These are phyloP conservation scores for Opisthocomus hoazin DNA, from an alignment of 2,113 vertebrate species.

Conservation along the genomic window DNA sequence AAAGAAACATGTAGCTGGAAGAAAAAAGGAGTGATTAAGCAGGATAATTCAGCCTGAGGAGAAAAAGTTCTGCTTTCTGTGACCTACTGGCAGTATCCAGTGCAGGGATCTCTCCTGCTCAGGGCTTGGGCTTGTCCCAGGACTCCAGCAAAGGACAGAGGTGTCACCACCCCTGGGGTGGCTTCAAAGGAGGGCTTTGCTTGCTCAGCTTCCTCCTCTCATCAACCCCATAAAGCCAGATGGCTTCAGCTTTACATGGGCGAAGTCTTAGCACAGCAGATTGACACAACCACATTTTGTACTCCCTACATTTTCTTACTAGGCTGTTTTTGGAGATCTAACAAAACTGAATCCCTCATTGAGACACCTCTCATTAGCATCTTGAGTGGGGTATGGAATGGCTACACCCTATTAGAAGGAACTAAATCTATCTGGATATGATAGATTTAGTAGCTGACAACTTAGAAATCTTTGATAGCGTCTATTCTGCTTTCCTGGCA, in stretches of 20 bases:
- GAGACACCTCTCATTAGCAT: neutral
- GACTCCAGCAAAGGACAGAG: neutral
- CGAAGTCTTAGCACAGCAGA: neutral
- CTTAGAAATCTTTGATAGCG: neutral
- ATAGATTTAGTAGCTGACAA: neutral
- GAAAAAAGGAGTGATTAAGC: neutral
- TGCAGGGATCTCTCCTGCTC: neutral
- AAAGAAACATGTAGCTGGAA: neutral
- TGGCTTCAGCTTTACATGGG: neutral
- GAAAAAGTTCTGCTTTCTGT: neutral
- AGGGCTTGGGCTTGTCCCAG: neutral
- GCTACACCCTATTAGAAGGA: neutral
- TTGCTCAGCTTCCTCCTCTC: neutral
- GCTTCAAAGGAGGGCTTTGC: neutral
- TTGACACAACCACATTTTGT: neutral
- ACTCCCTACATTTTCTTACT: neutral
- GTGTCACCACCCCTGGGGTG: rapidly evolving
- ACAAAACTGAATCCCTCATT: neutral
- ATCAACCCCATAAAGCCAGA: neutral
- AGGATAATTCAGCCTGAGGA: neutral
- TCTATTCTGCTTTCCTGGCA: neutral
- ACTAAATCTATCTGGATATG: neutral
- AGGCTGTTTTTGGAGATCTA: neutral
- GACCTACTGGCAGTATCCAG: neutral
- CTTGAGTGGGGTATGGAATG: neutral